These are phyloP conservation scores for Leuciscus idus DNA, from an alignment of 2,113 vertebrate species.

Conservation along the genomic window DNA sequence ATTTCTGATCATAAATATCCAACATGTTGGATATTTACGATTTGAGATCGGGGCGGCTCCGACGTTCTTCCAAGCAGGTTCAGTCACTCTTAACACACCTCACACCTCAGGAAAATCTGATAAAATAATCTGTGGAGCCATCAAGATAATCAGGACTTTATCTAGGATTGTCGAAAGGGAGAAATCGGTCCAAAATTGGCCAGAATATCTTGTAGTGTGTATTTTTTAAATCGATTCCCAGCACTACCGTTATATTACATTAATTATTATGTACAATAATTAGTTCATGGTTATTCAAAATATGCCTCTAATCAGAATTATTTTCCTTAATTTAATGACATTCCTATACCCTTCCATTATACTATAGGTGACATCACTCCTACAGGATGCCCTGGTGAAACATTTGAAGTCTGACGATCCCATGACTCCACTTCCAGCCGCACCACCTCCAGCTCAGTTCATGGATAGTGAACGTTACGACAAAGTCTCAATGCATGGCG, in stretches of 20 bases:
- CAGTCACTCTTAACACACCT: no score
- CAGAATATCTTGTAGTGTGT: not conserved
- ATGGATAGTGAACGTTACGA: conserved; percentile 69
- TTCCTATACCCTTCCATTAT: conserved; percentile 28
- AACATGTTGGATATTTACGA: no score
- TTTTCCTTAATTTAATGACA: not conserved
- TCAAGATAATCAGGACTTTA: no score
- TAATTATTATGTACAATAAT: not conserved
- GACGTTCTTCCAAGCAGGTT: no score
- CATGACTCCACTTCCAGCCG: conserved; percentile 59
- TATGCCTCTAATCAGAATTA: not conserved
- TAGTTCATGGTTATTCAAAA: not conserved
- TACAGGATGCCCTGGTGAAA: conserved; percentile 59
- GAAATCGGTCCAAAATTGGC: no score
- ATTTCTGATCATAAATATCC: no score
- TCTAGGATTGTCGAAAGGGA: no score
- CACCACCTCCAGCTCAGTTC: conserved; percentile 74
- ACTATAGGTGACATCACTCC: conserved; percentile 63
- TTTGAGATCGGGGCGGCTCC: no score
- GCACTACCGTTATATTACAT: not conserved
- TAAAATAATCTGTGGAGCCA: no score
- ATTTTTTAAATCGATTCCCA: not conserved
- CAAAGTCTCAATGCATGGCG: conserved; percentile 58
- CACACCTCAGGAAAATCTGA: no score
- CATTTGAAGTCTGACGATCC: conserved; percentile 64